Percentiles rank a stretch among this genome's conserved stretches.
Evolutionary conservation across 2,888 invertebrate genomes (phyloP).

Genomic region (Caenorhabditis zanzibari): DNA sequence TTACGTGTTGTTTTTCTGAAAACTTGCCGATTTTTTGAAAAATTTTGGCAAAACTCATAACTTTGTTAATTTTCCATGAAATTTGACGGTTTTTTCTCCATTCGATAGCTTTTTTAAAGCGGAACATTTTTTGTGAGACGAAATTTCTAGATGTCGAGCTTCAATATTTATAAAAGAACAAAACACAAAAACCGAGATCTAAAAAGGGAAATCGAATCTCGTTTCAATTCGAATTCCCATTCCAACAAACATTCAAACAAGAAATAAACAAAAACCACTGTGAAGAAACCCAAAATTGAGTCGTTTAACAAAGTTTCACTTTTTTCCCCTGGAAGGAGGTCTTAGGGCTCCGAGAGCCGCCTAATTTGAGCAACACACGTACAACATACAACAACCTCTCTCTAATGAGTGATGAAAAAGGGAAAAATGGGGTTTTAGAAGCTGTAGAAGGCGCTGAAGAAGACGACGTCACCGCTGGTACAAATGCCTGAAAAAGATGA

Average conservation of each 20-base stretch:
- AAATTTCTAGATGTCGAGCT: too few species aligned
- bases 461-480: neutral
- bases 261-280: conserved; percentile 20
- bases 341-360: neutral
- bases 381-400: neutral
- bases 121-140: too few species aligned
- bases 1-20: too few species aligned
- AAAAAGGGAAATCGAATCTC: neutral
- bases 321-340: neutral
- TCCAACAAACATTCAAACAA: conserved; percentile 20
- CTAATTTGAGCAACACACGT: conserved; percentile 26
- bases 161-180: neutral
- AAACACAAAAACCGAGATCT: conserved; percentile 2
- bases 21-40: too few species aligned
- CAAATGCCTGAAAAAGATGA: neutral
- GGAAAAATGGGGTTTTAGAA: neutral
- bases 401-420: neutral
- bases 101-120: too few species aligned
- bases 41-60: too few species aligned
- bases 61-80: too few species aligned
- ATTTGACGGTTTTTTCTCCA: too few species aligned
- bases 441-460: too few species aligned
- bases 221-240: neutral
- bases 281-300: conserved; percentile 8
- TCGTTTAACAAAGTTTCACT: conserved; percentile 32